These are phyloP conservation scores for Bombyx mori DNA, from an alignment of 1,140 invertebrate genomes.

Conservation along the genomic window DNA sequence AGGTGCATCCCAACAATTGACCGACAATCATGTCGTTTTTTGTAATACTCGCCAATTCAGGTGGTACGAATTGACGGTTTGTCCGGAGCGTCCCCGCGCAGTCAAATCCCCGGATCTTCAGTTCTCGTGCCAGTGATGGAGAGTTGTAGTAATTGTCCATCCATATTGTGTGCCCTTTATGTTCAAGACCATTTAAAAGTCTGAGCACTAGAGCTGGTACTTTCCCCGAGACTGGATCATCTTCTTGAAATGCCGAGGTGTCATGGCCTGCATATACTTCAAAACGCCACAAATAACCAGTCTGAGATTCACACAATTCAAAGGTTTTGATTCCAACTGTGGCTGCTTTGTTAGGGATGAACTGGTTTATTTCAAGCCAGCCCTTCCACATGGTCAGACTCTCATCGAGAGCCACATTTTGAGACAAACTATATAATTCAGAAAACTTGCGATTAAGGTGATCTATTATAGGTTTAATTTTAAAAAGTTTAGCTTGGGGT, in stretches of 20 bases:
- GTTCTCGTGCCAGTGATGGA: slow-evolving; percentile 12
- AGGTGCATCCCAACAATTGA: slow-evolving; percentile 7
- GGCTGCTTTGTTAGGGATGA: slow-evolving; percentile 16
- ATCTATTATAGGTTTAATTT: slow-evolving; percentile 18
- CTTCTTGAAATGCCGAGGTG: too few species aligned
- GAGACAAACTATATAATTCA: slow-evolving; percentile 3
- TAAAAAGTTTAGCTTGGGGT: slow-evolving; percentile 16
- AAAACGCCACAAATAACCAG: slow-evolving; percentile 17
- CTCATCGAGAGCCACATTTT: slow-evolving; percentile 22
- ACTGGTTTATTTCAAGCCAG: slow-evolving; percentile 13
- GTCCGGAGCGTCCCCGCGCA: slow-evolving; percentile 11
- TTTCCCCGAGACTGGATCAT: too few species aligned
- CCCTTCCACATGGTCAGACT: slow-evolving; percentile 18
- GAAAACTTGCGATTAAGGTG: slow-evolving; percentile 23
- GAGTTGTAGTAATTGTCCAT: slow-evolving; percentile 28
- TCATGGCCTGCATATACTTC: slow-evolving; percentile 1
- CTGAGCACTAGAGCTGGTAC: background rate
- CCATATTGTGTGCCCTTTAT: too few species aligned
- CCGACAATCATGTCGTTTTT: slow-evolving; percentile 4
- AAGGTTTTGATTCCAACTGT: slow-evolving; percentile 18
- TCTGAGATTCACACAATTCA: slow-evolving; percentile 20
- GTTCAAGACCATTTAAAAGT: too few species aligned
- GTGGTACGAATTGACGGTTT: slow-evolving; percentile 5
- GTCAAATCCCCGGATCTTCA: too few species aligned
- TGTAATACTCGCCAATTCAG: background rate